These are phyloP conservation scores for Echeneis naucrates DNA, from an alignment of 2,797 vertebrate genomes.

Conservation along the genomic window DNA sequence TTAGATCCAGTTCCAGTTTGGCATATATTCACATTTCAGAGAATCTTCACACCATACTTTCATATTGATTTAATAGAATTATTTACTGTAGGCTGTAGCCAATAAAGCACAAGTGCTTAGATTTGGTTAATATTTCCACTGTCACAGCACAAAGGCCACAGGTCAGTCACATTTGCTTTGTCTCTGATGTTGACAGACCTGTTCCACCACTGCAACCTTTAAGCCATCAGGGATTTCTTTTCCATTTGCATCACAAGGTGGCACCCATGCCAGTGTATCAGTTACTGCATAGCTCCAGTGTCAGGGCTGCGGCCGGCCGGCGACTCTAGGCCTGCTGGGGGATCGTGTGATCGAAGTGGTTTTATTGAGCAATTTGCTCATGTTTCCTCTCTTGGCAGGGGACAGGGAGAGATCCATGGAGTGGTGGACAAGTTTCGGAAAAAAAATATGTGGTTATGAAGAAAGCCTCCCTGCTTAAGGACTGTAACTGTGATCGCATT, in stretches of 20 bases:
- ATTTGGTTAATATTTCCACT: neutral
- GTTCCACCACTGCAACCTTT: neutral
- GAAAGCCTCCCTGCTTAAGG: conserved; percentile 14
- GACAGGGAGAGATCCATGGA: conserved; percentile 23
- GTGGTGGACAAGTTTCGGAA: conserved; percentile 18
- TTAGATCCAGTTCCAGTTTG: too few species aligned
- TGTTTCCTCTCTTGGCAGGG: neutral
- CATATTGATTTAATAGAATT: too few species aligned
- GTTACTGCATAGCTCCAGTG: conserved; percentile 27
- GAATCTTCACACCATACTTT: too few species aligned
- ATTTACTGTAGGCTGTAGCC: neutral
- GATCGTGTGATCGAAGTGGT: conserved; percentile 23
- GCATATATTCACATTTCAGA: too few species aligned
- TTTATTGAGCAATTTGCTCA: conserved; percentile 35
- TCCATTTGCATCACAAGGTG: conserved; percentile 10
- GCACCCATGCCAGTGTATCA: neutral
- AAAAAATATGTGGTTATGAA: conserved; percentile 46
- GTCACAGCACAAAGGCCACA: neutral
- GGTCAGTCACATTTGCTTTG: neutral
- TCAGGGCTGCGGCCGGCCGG: neutral
- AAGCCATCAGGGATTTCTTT: conserved; percentile 12
- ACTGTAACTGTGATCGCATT: conserved; percentile 25
- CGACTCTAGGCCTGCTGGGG: neutral
- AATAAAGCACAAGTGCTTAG: too few species aligned
- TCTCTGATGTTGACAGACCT: neutral